These are phyloP conservation scores for Drosophila simulans DNA, from an alignment of 1,140 invertebrate species.

Conservation along the genomic window DNA sequence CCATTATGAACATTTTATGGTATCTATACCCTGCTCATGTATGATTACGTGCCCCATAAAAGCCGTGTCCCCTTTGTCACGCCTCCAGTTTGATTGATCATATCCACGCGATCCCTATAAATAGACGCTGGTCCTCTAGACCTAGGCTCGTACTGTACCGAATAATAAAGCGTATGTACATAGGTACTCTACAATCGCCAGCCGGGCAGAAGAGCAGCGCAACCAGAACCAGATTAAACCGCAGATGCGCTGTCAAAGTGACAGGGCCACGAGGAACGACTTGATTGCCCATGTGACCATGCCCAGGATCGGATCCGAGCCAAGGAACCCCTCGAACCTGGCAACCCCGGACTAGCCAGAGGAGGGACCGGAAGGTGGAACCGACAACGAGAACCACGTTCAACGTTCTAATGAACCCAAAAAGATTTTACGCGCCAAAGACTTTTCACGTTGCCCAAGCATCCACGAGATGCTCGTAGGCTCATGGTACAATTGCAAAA, in stretches of 20 bases:
- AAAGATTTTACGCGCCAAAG: slow-evolving; percentile 81
- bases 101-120: slow-evolving; percentile 46
- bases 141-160: slow-evolving; percentile 66
- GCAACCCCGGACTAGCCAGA: not conserved
- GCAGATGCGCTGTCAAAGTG: slow-evolving; percentile 81
- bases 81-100: slow-evolving; percentile 45
- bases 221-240: slow-evolving; percentile 73
- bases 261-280: slow-evolving; percentile 70
- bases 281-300: slow-evolving; percentile 70
- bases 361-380: not conserved
- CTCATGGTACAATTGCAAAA: slow-evolving; percentile 55
- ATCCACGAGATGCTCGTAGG: slow-evolving; percentile 46
- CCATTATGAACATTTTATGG: slow-evolving; percentile 6
- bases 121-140: slow-evolving; percentile 16
- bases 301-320: slow-evolving; percentile 20
- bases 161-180: slow-evolving; percentile 24
- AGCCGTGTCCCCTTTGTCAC: slow-evolving; percentile 38
- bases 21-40: not conserved
- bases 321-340: slow-evolving; percentile 2
- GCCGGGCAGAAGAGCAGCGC: slow-evolving; percentile 45
- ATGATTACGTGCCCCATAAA: slow-evolving; percentile 20
- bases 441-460: slow-evolving; percentile 63
- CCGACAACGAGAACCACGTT: slow-evolving; percentile 51
- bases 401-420: slow-evolving; percentile 82
- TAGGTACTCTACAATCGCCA: slow-evolving; percentile 12